Percentiles rank a stretch among this genome's conserved stretches.
Conservation (phyloP, 2,797 vertebrate genomes). For the Fratercula arctica region DNA sequence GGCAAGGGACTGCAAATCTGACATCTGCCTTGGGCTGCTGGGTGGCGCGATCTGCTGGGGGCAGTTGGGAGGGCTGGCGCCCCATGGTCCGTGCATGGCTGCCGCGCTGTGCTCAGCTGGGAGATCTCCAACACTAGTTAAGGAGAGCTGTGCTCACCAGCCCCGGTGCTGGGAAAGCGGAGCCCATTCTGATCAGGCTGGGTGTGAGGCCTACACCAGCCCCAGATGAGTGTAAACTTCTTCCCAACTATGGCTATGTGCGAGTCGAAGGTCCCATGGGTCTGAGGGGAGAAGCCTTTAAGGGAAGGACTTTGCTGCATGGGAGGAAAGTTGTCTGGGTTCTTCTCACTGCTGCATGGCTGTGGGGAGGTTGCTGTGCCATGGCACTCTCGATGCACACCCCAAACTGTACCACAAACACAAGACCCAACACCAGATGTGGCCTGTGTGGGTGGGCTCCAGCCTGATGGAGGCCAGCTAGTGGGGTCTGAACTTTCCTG, state of each 20-base stretch:
- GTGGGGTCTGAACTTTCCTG: not conserved
- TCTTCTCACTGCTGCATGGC: not conserved
- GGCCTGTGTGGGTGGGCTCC: not conserved
- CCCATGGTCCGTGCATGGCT: not conserved
- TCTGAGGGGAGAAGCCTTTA: not conserved
- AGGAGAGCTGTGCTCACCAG: not conserved
- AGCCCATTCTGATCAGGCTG: not conserved
- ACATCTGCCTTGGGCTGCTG: accelerated
- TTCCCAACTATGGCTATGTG: not conserved
- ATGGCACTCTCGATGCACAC: accelerated
- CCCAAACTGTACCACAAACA: not conserved
- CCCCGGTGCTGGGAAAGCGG: not conserved
- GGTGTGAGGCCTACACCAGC: not conserved
- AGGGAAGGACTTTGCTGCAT: accelerated
- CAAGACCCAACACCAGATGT: accelerated
- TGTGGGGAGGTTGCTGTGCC: not conserved
- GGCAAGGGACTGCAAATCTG: not conserved
- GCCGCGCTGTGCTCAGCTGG: not conserved
- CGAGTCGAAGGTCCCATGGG: not conserved
- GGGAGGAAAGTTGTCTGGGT: accelerated
- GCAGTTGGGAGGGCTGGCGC: not conserved
- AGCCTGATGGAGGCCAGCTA: not conserved
- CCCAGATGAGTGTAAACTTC: not conserved
- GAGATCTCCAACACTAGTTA: not conserved
- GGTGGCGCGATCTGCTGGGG: accelerated